Evolutionary conservation across 1,140 invertebrate species (phyloP), one percentile per base, ranked within the genome.

Genomic region (Rhopalosiphum maidis): DNA sequence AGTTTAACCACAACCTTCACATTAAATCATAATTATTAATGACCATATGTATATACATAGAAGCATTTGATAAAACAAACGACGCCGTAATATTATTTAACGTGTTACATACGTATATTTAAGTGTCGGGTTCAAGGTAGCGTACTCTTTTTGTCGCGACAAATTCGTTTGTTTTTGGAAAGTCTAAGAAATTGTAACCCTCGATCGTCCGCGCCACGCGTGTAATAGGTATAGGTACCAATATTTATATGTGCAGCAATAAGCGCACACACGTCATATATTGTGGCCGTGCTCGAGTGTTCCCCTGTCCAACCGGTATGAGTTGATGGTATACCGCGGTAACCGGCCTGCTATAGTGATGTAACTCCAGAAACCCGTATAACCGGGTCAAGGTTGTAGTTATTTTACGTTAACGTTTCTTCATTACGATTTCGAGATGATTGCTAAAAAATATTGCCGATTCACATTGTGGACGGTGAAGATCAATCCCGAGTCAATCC

Each of bases 361-460:
- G 91, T 92, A 92, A 77, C 18, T 77, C 30, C 60, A 92, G 91
- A 51, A 55, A 35, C 30, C 77, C 91, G n/a, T 37, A 83, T 18
- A 92, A 82, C 18, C 46, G 43, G 91, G 91, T 92, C 91, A 92
- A 92, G 91, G 91, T 92, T 92, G 60, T 23, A 30, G 37, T 43
- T 21, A n/a, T 77, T 83, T 82, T 85, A 92, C 46, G 46, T 77
- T 89, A 41, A 35, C 35, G 55, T 91, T 91, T 48, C 91, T 83
- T 92, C 68, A 92, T 92, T 92, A 51, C 46, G 43, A 82, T 92
- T 83, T 92, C 91, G 46, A 92, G 60, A 55, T 18, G 51, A 89
- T 89, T 55, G 51, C 51, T 89, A 6, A 89, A 89, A 55, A 88
- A 87, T 46, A 1, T 35, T 37, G 88, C 35, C 25, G 37, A 89